Evolutionary conservation across 2,888 invertebrate genomes (phyloP).

Genomic region (Phortica magna): DNA sequence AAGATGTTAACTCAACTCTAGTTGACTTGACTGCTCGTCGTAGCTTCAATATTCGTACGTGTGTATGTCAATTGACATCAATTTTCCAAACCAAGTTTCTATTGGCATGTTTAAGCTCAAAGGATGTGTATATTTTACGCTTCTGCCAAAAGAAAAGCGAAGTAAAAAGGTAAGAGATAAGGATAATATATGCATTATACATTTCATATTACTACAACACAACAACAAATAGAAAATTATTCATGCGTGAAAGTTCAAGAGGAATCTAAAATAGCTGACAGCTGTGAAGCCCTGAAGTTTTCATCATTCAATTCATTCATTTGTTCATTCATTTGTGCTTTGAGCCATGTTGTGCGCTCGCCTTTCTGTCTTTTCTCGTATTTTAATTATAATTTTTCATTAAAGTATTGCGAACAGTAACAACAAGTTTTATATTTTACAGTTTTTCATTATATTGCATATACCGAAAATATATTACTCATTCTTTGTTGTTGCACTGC

Average conservation of each 20-base stretch:
- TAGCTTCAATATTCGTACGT: neutral
- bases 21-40: conserved; percentile 16
- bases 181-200: neutral
- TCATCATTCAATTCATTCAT: neutral
- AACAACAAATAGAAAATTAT: neutral
- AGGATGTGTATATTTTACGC: neutral
- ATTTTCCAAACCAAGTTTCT: neutral
- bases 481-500: too few species aligned
- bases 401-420: neutral
- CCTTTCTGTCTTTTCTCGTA: neutral
- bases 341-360: neutral
- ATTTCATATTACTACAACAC: neutral
- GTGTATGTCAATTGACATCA: conserved; percentile 2
- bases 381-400: conserved; percentile 30
- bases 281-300: neutral
- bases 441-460: neutral
- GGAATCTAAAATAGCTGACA: neutral
- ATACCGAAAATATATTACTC: neutral
- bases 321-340: neutral
- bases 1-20: neutral
- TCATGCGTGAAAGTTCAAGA: conserved; percentile 25
- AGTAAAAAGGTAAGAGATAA: neutral
- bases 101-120: conserved; percentile 7
- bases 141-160: neutral
- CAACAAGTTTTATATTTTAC: conserved; percentile 3